Percentiles rank a stretch among this genome's conserved stretches.
These are phyloP conservation scores for Prolemur simus DNA, from an alignment of 2,113 vertebrate species.

Conservation along the genomic window DNA sequence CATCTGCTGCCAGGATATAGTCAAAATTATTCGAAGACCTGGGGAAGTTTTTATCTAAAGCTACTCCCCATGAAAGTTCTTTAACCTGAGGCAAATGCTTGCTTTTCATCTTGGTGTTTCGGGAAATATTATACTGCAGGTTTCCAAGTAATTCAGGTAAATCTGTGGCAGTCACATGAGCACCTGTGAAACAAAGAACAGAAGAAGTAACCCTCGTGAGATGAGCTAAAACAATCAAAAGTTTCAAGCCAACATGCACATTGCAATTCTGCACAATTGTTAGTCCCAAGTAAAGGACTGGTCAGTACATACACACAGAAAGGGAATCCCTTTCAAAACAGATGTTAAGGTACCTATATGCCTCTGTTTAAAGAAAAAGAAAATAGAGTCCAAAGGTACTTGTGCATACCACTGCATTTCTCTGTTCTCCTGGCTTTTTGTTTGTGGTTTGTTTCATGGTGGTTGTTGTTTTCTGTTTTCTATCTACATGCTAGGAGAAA, in stretches of 20 bases:
- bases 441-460: neutral
- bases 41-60: conserved; percentile 91
- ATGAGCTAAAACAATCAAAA: neutral
- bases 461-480: neutral
- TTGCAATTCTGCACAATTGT: neutral
- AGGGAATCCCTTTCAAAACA: neutral
- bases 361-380: neutral
- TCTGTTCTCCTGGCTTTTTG: neutral
- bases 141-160: conserved; percentile 94
- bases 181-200: conserved; percentile 85
- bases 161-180: conserved; percentile 94
- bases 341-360: neutral
- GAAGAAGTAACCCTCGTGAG: neutral
- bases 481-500: neutral
- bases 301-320: neutral
- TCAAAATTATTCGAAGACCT: conserved; percentile 87
- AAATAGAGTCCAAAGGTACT: neutral
- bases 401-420: neutral
- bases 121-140: conserved; percentile 90
- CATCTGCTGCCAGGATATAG: conserved; percentile 96
- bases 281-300: neutral
- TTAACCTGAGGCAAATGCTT: conserved; percentile 90
- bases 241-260: neutral
- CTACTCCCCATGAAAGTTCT: conserved; percentile 92
- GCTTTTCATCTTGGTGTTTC: conserved; percentile 91